phyloP scores from a whole-genome alignment of 2,113 vertebrate species.

The Scatophagus argus region DNA sequence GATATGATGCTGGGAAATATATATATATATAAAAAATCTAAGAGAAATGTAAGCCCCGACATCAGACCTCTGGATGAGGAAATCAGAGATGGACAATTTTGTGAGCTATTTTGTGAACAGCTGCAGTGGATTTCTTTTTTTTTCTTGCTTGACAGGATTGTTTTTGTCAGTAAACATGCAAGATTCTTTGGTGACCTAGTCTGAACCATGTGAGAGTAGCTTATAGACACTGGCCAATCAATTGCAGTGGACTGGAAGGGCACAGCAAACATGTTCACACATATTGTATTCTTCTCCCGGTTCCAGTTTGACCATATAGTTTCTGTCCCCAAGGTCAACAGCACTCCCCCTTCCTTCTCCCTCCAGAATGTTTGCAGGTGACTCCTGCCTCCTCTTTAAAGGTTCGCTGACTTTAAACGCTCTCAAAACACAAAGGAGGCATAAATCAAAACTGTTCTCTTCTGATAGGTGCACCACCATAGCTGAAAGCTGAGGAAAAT shows the following conservation, averaged over 20 bases:
- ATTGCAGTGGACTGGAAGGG: not conserved
- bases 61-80: conserved; percentile 1
- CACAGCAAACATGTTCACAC: not conserved
- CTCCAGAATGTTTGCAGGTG: not conserved
- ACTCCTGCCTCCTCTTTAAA: not conserved
- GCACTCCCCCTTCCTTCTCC: not conserved
- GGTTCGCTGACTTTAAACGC: not conserved
- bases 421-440: not conserved
- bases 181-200: not conserved
- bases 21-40: conserved; percentile 1
- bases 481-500: too few relatives aligned
- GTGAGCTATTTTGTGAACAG: conserved; percentile 8
- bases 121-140: not conserved
- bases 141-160: not conserved
- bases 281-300: not conserved
- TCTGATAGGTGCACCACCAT: too few relatives aligned
- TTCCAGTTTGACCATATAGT: not conserved
- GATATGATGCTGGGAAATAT: not conserved
- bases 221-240: not conserved
- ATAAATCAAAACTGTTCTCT: too few relatives aligned
- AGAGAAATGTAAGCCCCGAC: not conserved
- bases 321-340: conserved; percentile 10
- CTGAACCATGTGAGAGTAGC: not conserved
- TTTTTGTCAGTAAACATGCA: not conserved
- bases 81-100: not conserved